Evolutionary conservation across 2,888 invertebrate species (phyloP).

Genomic region (Polyommatus icarus): DNA sequence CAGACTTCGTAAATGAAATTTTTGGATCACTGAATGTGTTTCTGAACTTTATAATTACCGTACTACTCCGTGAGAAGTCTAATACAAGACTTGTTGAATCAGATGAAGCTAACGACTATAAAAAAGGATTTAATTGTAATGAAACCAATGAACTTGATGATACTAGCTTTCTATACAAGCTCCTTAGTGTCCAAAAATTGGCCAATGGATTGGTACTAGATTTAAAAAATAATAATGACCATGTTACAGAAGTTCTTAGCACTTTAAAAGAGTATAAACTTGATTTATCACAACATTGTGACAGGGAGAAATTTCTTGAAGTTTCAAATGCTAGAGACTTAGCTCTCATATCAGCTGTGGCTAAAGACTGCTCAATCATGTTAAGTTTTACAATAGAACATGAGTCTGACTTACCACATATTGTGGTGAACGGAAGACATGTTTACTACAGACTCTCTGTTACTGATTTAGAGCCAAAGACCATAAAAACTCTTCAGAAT

Average conservation of each 20-base stretch:
- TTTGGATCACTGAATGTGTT: conserved; percentile 53
- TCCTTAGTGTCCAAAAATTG: conserved; percentile 59
- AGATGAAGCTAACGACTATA: conserved; percentile 31
- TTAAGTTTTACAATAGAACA: conserved; percentile 69
- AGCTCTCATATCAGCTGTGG: conserved; percentile 82
- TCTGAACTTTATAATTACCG: conserved; percentile 58
- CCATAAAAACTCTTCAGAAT: conserved; percentile 57
- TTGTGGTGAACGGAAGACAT: conserved; percentile 56
- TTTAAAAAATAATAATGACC: conserved; percentile 43
- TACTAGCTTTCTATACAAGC: conserved; percentile 52
- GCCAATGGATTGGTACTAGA: conserved; percentile 47
- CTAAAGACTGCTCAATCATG: conserved; percentile 87
- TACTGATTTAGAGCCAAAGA: conserved; percentile 86
- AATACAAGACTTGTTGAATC: conserved; percentile 40
- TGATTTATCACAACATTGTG: conserved; percentile 45
- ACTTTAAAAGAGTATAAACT: conserved; percentile 47
- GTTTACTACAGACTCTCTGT: conserved; percentile 79
- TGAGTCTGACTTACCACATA: conserved; percentile 47
- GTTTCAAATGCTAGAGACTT: conserved; percentile 47
- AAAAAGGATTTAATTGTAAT: conserved; percentile 45
- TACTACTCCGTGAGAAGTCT: conserved; percentile 49
- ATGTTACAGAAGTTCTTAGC: conserved; percentile 54
- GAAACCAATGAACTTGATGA: conserved; percentile 43
- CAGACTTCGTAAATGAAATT: conserved; percentile 48
- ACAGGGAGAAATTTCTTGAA: conserved; percentile 50